Evolutionary conservation across 2,113 vertebrate genomes (phyloP).

Genomic region (Tursiops truncatus): DNA sequence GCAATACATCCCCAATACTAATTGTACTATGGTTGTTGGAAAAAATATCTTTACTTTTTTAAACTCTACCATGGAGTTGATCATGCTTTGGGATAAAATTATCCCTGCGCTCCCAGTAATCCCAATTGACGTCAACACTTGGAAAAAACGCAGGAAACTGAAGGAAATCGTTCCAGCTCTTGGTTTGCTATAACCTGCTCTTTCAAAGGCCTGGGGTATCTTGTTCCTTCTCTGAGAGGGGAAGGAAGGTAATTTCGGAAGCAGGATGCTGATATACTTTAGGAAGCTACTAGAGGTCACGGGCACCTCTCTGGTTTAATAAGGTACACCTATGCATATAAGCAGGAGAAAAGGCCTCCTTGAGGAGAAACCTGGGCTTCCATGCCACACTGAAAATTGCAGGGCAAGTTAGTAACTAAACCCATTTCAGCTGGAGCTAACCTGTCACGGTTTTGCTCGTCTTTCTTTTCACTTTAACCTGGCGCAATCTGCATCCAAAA

Average conservation of each 20-base stretch:
- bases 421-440: not conserved
- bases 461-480: not conserved
- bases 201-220: not conserved
- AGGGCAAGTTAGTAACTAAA: not conserved
- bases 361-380: not conserved
- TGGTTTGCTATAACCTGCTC: not conserved
- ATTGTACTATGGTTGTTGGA: not conserved
- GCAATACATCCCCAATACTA: not conserved
- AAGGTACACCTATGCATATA: not conserved
- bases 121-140: not conserved
- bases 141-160: conserved; percentile 48
- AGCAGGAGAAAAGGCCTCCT: not conserved
- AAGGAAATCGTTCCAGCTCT: not conserved
- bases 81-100: conserved; percentile 38
- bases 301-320: not conserved
- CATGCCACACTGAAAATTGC: not conserved
- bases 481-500: not conserved
- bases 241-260: not conserved
- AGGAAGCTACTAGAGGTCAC: not conserved
- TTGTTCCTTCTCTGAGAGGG: not conserved
- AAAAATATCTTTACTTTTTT: not conserved
- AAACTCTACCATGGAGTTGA: not conserved
- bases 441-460: not conserved
- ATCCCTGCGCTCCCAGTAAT: not conserved
- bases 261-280: not conserved